Evolutionary conservation across 2,113 vertebrate genomes (phyloP).

Genomic region (Cranoglanis bouderius): DNA sequence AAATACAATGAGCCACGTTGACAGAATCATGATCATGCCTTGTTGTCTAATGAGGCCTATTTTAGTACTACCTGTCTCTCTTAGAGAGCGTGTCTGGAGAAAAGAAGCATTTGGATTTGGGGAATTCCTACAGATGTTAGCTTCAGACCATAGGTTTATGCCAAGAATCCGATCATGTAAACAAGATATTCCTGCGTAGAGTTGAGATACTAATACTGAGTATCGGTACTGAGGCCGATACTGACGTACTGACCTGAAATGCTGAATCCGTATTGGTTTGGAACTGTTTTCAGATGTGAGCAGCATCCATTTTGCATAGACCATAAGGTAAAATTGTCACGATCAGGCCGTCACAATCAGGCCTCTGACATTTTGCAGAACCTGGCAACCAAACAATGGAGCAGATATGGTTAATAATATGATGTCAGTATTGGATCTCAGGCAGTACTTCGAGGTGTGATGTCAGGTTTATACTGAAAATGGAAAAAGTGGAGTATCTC

Average conservation of each 20-base stretch:
- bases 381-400: neutral
- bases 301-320: neutral
- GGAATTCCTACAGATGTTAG: slow-evolving; percentile 14
- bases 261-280: neutral
- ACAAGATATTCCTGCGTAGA: neutral
- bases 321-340: neutral
- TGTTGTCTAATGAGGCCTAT: slow-evolving; percentile 20
- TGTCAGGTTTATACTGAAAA: neutral
- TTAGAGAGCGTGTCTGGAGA: neutral
- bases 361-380: neutral
- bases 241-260: neutral
- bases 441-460: neutral
- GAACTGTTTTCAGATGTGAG: neutral
- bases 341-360: neutral
- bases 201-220: neutral
- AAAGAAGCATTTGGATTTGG: slow-evolving; percentile 8
- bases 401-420: neutral
- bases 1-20: neutral
- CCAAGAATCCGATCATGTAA: slow-evolving; percentile 9
- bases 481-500: neutral
- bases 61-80: neutral
- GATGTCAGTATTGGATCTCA: neutral
- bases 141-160: neutral
- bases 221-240: neutral
- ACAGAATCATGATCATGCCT: neutral